These are phyloP conservation scores for Corydoras maculifer DNA, from an alignment of 2,113 vertebrate species.

Conservation along the genomic window DNA sequence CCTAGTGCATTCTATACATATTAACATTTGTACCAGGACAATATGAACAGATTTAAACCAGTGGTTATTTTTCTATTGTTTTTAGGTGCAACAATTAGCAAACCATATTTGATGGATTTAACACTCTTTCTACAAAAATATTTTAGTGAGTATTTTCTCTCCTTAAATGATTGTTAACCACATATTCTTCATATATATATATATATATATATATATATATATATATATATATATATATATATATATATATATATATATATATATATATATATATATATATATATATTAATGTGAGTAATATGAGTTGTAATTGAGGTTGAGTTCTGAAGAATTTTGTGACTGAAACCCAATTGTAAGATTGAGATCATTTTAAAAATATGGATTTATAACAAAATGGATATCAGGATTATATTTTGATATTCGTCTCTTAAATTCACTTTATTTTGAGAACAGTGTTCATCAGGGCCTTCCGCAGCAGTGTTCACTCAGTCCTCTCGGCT, in stretches of 20 bases:
- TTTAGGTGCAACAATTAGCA: conserved; percentile 56
- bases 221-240: too few species aligned
- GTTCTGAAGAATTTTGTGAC: too few species aligned
- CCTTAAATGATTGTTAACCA: background rate
- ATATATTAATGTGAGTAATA: too few species aligned
- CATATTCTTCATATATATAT: too few species aligned
- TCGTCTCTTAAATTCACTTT: conserved; percentile 16
- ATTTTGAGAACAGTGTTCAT: conserved; percentile 1
- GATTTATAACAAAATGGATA: background rate
- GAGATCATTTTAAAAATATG: too few species aligned
- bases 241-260: too few species aligned
- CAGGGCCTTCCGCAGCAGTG: conserved; percentile 44
- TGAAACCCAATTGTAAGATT: too few species aligned
- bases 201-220: too few species aligned
- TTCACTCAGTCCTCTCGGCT: conserved; percentile 58
- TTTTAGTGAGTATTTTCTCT: conserved; percentile 58
- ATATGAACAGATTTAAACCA: background rate
- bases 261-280: too few species aligned
- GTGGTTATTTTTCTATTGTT: background rate
- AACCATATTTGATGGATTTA: conserved; percentile 66
- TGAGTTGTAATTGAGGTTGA: too few species aligned
- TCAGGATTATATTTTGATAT: background rate
- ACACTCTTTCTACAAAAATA: conserved; percentile 57
- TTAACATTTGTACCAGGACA: background rate
- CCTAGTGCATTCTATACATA: too few species aligned